Evolutionary conservation across 2,113 vertebrate genomes (phyloP), one percentile per base, ranked within the genome.

Genomic region (Sander lucioperca): DNA sequence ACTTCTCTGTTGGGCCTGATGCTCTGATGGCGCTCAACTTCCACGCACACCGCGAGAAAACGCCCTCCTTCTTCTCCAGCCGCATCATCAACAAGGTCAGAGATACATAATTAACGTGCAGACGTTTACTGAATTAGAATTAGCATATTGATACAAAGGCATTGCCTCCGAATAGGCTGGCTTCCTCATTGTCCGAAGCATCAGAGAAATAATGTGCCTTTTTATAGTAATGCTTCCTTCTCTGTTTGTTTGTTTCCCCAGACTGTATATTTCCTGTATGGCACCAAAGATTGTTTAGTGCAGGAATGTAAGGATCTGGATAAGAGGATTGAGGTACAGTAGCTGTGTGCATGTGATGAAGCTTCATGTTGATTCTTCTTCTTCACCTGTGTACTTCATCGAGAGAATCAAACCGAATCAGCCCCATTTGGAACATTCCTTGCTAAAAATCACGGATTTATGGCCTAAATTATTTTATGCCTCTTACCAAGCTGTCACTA

Each of bases 21-120:
- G 98, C 98, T 39, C 96, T 99, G 59, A 99, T 99, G 98, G 98
- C 98, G n/a, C 96, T 99, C 78, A 99, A 97, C 92, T 99, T 99
- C 86, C 98, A 99, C 58, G 91, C 96, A 0, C 98, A 99, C 90
- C 97, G 98, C 0, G 96, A 99, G 94, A 99, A 99, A 90, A 97
- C 97, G 0, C 98, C 98, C 0, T 98, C 97, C 71, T 96, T 99
- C 79, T 99, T 99, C 95, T 98, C 97, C 93, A 99, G 97, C 94
- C 97, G 98, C 87, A 97, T 99, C 93, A 96, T 99, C 91, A 99
- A 99, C 91, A 99, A 99, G 97, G 98, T 99, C 47, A 68, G 93
- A 93, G 58, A 77, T 51, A 36, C 12, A 23, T 23, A 56, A 50
- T 47, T 63, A 57, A 33, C 36, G 21, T 66, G 83, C 45, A 84